phyloP scores from a whole-genome alignment of 2,113 vertebrate genomes.

The Corythoichthys intestinalis region DNA sequence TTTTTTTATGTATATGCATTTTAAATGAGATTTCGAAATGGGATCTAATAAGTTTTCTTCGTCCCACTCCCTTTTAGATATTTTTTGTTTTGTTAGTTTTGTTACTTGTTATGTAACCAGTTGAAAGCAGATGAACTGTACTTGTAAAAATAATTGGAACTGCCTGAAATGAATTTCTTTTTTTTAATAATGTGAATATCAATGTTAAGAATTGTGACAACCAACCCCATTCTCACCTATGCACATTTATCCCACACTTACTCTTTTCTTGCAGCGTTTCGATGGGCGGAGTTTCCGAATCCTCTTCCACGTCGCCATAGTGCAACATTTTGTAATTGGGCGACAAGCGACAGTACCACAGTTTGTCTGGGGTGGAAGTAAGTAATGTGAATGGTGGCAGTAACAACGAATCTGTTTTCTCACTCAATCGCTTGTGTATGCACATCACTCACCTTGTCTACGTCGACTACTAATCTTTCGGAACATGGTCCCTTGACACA shows the following conservation, averaged over 20 bases:
- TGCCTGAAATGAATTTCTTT: no score
- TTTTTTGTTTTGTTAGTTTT: no score
- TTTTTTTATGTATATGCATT: no score
- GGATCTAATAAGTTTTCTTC: no score
- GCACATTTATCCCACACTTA: conserved; percentile 57
- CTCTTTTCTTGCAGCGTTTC: conserved; percentile 89
- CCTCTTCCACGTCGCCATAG: conserved; percentile 88
- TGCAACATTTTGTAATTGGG: conserved; percentile 97
- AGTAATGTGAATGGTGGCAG: neutral
- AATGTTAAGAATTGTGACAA: no score
- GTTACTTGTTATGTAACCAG: no score
- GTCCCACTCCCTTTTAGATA: no score
- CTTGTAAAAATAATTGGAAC: no score
- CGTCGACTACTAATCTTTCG: conserved; percentile 93
- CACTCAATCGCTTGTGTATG: no score
- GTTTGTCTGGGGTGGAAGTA: conserved; percentile 79
- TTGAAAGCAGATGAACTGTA: no score
- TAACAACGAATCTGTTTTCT: neutral
- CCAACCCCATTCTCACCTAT: neutral
- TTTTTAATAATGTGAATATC: no score
- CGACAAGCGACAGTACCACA: conserved; percentile 95
- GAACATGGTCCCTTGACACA: conserved; percentile 92
- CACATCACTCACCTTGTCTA: conserved; percentile 79
- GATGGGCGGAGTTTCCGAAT: conserved; percentile 71
- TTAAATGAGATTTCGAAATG: no score